phyloP scores from a whole-genome alignment of 2,797 vertebrate genomes.

The Prionace glauca region DNA sequence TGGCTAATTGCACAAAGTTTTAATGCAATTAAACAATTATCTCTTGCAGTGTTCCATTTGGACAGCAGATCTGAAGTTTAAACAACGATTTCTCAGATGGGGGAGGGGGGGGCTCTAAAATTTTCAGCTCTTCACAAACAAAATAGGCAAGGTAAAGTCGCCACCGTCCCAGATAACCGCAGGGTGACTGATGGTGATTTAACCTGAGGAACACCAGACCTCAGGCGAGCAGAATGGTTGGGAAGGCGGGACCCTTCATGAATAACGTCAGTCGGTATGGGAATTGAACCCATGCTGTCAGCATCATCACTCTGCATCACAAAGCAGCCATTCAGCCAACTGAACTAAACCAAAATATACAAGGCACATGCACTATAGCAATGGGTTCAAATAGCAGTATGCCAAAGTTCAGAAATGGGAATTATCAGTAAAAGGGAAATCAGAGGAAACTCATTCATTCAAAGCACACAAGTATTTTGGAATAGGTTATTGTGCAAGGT shows the following conservation, averaged over 20 bases:
- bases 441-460: background rate
- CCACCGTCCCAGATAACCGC: too few relatives aligned
- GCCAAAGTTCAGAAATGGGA: background rate
- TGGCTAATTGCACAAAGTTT: background rate
- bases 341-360: background rate
- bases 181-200: too few relatives aligned
- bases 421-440: background rate
- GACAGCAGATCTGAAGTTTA: background rate
- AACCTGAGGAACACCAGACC: too few relatives aligned
- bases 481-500: background rate
- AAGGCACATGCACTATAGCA: background rate
- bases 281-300: too few relatives aligned
- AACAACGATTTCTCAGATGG: background rate
- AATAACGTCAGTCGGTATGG: too few relatives aligned
- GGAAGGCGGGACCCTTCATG: too few relatives aligned
- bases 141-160: too few relatives aligned
- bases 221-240: too few relatives aligned
- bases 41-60: background rate
- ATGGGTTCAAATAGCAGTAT: background rate
- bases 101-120: background rate
- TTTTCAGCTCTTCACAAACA: background rate
- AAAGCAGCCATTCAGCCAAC: too few relatives aligned
- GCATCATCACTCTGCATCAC: too few relatives aligned
- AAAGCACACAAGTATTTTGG: background rate
- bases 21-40: background rate